Evolutionary conservation across 1,140 invertebrate species (phyloP).

Genomic region (Zophobas morio): DNA sequence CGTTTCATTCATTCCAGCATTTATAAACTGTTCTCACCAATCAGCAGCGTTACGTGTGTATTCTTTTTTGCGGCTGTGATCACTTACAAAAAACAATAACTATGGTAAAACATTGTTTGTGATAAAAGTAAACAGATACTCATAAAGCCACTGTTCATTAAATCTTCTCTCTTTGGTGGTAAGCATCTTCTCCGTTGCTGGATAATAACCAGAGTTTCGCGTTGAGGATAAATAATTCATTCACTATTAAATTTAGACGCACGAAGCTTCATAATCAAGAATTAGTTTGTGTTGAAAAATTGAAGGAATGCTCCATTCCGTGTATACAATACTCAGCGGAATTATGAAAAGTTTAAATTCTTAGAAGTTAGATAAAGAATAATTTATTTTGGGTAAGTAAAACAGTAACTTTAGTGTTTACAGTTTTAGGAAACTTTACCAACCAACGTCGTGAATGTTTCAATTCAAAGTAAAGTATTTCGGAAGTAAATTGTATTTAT

Average conservation of each 20-base stretch:
- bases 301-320: slow-evolving; percentile 8
- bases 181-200: not conserved
- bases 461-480: no score
- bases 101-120: not conserved
- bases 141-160: not conserved
- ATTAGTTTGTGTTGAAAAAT: slow-evolving; percentile 3
- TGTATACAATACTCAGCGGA: slow-evolving; percentile 9
- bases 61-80: no score
- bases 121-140: not conserved
- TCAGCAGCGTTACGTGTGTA: no score
- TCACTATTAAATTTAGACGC: not conserved
- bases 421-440: slow-evolving; percentile 7
- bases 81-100: not conserved
- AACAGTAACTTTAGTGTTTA: slow-evolving; percentile 16
- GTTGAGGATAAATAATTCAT: not conserved
- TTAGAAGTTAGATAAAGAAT: slow-evolving; percentile 10
- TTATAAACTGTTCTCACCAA: no score
- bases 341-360: slow-evolving; percentile 24
- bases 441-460: not conserved
- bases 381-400: slow-evolving; percentile 27
- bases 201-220: not conserved
- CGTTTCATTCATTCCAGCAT: no score
- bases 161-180: not conserved
- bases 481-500: no score
- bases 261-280: not conserved